These are phyloP conservation scores for Nyctalus aviator DNA, from an alignment of 2,797 vertebrate genomes.

Conservation along the genomic window DNA sequence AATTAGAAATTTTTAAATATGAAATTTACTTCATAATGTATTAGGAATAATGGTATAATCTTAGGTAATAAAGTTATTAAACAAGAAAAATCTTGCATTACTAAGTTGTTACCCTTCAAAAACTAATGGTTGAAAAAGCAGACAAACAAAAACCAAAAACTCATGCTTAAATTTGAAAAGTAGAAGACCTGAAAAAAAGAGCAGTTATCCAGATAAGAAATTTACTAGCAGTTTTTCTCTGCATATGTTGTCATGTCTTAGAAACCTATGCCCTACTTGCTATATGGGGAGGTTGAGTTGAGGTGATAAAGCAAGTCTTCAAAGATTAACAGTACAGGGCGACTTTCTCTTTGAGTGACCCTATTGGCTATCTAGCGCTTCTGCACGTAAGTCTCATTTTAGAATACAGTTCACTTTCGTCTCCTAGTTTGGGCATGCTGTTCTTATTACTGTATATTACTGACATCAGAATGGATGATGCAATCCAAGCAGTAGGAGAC, in stretches of 20 bases:
- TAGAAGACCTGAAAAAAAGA: not conserved
- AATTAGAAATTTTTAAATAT: not conserved
- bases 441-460: not conserved
- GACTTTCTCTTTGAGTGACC: not conserved
- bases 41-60: not conserved
- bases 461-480: not conserved
- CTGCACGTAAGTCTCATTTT: not conserved
- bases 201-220: not conserved
- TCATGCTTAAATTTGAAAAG: not conserved
- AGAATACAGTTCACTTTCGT: not conserved
- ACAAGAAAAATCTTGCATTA: not conserved
- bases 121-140: not conserved
- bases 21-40: slow-evolving; percentile 22
- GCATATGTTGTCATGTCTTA: not conserved
- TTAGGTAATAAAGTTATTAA: not conserved
- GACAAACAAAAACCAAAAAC: not conserved
- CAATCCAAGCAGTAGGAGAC: not conserved
- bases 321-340: not conserved
- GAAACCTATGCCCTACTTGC: not conserved
- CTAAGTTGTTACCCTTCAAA: not conserved
- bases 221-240: not conserved
- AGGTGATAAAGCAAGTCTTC: not conserved
- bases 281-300: not conserved
- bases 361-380: not conserved
- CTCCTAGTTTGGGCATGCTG: not conserved